Evolutionary conservation across 1,140 invertebrate species (phyloP), one percentile per base, ranked within the genome.

Genomic region (Apolygus lucorum): DNA sequence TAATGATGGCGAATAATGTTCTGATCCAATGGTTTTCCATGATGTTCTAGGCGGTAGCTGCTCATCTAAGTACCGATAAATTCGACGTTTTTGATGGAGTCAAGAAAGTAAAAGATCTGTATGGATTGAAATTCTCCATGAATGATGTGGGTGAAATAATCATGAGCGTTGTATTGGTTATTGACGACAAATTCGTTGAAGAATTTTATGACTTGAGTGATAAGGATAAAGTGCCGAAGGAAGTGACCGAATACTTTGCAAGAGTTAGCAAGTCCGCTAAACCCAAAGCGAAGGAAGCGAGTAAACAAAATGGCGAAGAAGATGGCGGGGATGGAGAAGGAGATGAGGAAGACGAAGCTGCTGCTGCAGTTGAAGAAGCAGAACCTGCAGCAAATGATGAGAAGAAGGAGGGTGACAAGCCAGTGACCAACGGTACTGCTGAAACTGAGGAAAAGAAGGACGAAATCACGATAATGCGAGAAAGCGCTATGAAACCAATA

Each of bases 141-240:
- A 59, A 59, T 59, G 54, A 59, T 24, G 22, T 59, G 2, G 54
- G 54, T 4, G 54, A 59, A 22, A 59, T 59, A 8, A 59, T 59
- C 4, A 24, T 59, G 54, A 59, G 11, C 54, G 54, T 24, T 22
- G 54, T 59, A 14, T 22, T 59, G 54, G 22, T 59, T 59, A 17
- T 59, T 4, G 22, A 59, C 54, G 54, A 59, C 22, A 59, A 24
- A 17, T 59, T 59, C 22, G 54, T 59, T 24, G 54, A 59, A 8
- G 54, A 59, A 59, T 59, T 59, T 59, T 59, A 59, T 22, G 22
- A 59, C 22, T 59, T 59, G 22, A 59, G 2, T 8, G 54, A 59
- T 21, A 22, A 13, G 11, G 54, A 22, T 22, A 59, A 59, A 4
- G 4, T 59, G 4, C 13, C 54, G 11, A 22, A 11, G 54, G 54